These are phyloP conservation scores for Thyatira batis DNA, from an alignment of 2,888 invertebrate genomes.

Conservation along the genomic window DNA sequence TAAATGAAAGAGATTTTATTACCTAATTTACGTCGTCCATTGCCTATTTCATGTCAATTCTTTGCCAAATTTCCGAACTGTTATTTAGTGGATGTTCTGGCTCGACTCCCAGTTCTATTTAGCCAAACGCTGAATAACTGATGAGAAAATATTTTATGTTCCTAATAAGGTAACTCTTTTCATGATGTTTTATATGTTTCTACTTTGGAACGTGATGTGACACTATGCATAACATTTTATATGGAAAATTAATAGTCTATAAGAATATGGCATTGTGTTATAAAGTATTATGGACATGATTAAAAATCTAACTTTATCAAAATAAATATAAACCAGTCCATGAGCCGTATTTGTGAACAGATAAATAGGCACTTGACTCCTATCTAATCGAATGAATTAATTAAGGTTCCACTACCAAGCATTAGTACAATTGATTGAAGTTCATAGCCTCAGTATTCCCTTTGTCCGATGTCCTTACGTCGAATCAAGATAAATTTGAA, in stretches of 20 bases:
- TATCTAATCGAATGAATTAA: neutral
- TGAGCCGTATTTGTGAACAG: neutral
- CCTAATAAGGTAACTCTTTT: neutral
- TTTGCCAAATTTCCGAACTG: slow-evolving; percentile 47
- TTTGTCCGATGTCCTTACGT: neutral
- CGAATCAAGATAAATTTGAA: neutral
- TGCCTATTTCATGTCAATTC: slow-evolving; percentile 39
- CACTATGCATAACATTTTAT: too few relatives aligned
- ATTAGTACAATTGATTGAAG: neutral
- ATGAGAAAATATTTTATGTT: slow-evolving; percentile 25
- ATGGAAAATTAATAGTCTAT: too few relatives aligned
- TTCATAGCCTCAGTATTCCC: neutral
- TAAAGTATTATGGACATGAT: too few relatives aligned
- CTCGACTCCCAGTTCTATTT: slow-evolving; percentile 35
- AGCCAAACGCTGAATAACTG: slow-evolving; percentile 24
- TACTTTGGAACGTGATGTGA: too few relatives aligned
- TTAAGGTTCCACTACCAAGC: neutral
- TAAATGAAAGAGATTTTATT: slow-evolving; percentile 17
- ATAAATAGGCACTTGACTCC: neutral
- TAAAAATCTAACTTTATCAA: too few relatives aligned
- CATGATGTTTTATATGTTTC: neutral
- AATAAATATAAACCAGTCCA: too few relatives aligned
- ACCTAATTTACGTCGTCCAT: slow-evolving; percentile 23
- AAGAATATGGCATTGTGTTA: too few relatives aligned
- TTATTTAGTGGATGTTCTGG: slow-evolving; percentile 45